A percentile compares a stretch with the other conserved stretches of the same genome.
These are phyloP conservation scores for Caracal caracal DNA, from an alignment of 2,113 vertebrate genomes.

Conservation along the genomic window DNA sequence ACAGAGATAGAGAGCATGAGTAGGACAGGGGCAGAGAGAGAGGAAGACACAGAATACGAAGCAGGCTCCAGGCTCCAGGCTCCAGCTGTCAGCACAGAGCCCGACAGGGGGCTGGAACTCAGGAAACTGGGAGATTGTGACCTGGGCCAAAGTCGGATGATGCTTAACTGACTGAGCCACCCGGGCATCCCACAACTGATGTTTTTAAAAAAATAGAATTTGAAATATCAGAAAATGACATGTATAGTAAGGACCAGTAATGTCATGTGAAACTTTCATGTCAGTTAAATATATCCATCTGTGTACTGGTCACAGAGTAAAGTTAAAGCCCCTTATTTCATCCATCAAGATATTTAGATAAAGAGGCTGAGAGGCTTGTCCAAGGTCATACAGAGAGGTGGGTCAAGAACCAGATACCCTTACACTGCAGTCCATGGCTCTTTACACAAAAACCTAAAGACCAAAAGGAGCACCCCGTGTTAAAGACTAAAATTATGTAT, in stretches of 20 bases:
- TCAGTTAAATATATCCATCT: not conserved
- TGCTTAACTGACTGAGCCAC: too few species aligned
- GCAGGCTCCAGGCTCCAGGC: too few species aligned
- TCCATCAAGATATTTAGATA: not conserved
- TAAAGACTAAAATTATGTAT: not conserved
- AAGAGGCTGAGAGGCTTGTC: not conserved
- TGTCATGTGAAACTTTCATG: not conserved
- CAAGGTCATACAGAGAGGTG: not conserved
- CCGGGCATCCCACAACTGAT: too few species aligned
- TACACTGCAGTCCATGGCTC: not conserved
- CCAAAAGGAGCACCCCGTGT: not conserved
- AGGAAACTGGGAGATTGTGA: too few species aligned
- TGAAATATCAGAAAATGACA: not conserved
- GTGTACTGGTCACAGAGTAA: not conserved
- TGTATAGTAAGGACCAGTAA: not conserved
- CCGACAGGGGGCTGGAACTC: too few species aligned
- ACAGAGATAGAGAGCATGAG: too few species aligned
- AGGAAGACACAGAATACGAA: too few species aligned
- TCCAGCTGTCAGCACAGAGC: too few species aligned
- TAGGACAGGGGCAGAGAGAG: too few species aligned
- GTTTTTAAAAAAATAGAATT: not conserved
- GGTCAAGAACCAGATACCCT: not conserved
- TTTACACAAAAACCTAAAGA: not conserved
- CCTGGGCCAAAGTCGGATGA: too few species aligned
- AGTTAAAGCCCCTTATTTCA: slow-evolving; percentile 13